Evolutionary conservation across 2,888 invertebrate genomes (phyloP).

Genomic region (Meghimatium bilineatum): DNA sequence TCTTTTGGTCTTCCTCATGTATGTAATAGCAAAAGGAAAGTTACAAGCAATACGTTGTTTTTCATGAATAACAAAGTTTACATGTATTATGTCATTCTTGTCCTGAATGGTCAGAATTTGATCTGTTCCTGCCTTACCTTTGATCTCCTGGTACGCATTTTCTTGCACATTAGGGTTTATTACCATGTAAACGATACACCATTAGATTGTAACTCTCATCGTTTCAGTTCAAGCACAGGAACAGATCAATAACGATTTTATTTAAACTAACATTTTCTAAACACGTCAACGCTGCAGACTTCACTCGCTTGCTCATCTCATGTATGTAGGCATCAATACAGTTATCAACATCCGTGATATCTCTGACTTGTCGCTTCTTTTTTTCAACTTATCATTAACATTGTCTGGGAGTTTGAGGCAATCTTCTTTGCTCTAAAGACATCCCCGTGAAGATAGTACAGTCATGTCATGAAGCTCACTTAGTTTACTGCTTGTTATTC

Average conservation of each 20-base stretch:
- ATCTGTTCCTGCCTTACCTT: conserved; percentile 70
- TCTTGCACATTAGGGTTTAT: conserved; percentile 82
- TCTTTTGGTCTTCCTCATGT: no score
- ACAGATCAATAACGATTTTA: conserved; percentile 22
- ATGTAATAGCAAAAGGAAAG: conserved; percentile 54
- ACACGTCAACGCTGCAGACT: background rate
- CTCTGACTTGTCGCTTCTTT: background rate
- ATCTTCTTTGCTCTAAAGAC: conserved; percentile 17
- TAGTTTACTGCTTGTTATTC: background rate
- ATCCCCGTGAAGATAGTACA: conserved; percentile 21
- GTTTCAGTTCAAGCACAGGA: conserved; percentile 80
- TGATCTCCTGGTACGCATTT: conserved; percentile 46
- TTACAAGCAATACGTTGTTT: conserved; percentile 58
- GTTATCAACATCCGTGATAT: background rate
- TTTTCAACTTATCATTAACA: background rate
- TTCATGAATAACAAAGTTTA: conserved; percentile 68
- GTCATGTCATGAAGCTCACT: background rate
- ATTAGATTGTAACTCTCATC: conserved; percentile 89
- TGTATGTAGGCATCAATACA: conserved; percentile 7
- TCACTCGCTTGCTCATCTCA: background rate
- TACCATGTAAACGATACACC: conserved; percentile 88
- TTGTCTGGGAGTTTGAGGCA: background rate
- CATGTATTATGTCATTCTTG: conserved; percentile 54
- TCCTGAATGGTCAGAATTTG: conserved; percentile 56
- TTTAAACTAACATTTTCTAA: conserved; percentile 13